Evolutionary conservation across 2,113 vertebrate genomes (phyloP).

Genomic region (Amphiprion percula): DNA sequence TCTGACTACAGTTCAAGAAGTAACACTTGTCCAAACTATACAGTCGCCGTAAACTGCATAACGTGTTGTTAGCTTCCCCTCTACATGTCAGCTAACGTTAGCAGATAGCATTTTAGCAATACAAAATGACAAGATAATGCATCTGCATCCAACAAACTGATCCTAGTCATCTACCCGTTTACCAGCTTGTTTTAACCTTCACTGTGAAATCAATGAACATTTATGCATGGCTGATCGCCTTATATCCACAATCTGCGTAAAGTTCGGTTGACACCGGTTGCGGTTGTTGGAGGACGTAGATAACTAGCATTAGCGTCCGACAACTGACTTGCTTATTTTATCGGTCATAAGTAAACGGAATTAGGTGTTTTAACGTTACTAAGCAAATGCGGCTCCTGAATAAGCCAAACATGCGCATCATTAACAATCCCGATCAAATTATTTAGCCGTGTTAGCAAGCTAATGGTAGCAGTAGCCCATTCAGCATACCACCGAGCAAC

Average conservation of each 20-base stretch:
- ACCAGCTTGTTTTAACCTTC: background rate
- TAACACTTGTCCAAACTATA: accelerated
- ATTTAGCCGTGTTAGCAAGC: conserved; percentile 48
- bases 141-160: background rate
- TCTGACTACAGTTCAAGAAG: too few relatives aligned
- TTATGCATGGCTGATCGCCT: background rate
- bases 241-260: background rate
- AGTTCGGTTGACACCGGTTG: conserved; percentile 64
- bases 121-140: background rate
- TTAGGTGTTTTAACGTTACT: background rate
- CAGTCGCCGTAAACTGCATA: background rate
- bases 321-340: background rate
- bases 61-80: conserved; percentile 45
- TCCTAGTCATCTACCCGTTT: accelerated
- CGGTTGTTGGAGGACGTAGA: conserved; percentile 11
- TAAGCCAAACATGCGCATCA: background rate
- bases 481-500: background rate
- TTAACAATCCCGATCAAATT: conserved; percentile 27
- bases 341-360: background rate
- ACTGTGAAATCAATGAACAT: too few relatives aligned
- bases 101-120: conserved; percentile 13
- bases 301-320: background rate
- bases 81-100: conserved; percentile 56
- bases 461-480: conserved; percentile 49
- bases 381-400: background rate